Percentiles rank a stretch among this genome's conserved stretches.
Conservation (phyloP, 2,888 invertebrate genomes). For the Cephus rjabovi region DNA sequence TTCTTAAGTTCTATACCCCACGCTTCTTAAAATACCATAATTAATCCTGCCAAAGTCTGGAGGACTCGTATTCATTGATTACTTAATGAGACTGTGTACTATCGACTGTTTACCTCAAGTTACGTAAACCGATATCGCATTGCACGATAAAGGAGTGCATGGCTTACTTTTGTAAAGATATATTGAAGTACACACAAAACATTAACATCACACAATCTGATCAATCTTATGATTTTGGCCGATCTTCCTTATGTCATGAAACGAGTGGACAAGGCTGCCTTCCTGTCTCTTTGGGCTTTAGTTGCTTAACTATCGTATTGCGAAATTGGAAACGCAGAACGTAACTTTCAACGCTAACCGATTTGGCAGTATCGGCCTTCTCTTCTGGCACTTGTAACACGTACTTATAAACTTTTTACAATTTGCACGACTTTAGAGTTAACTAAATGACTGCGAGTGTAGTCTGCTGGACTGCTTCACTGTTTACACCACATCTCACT, state of each 20-base stretch:
- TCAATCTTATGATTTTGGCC: neutral
- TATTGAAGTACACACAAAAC: neutral
- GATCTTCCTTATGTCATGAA: neutral
- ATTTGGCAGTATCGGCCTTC: neutral
- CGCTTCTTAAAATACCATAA: neutral
- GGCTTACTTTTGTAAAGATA: neutral
- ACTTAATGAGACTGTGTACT: neutral
- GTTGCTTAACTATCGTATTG: neutral
- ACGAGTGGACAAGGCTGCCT: neutral
- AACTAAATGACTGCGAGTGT: neutral
- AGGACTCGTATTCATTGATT: neutral
- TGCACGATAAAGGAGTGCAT: neutral
- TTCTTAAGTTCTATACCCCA: neutral
- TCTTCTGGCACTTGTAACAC: neutral
- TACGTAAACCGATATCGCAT: neutral
- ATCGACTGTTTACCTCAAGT: neutral
- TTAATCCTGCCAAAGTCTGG: neutral
- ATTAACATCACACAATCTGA: neutral
- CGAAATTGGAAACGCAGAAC: neutral
- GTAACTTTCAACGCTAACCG: neutral
- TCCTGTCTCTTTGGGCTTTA: neutral
- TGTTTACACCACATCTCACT: neutral
- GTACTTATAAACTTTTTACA: neutral
- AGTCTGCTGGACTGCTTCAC: neutral
- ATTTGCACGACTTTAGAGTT: neutral